Base-by-base conservation (phyloP, 2,797 vertebrate genomes). In the Lagocephalus sceleratus region DNA sequence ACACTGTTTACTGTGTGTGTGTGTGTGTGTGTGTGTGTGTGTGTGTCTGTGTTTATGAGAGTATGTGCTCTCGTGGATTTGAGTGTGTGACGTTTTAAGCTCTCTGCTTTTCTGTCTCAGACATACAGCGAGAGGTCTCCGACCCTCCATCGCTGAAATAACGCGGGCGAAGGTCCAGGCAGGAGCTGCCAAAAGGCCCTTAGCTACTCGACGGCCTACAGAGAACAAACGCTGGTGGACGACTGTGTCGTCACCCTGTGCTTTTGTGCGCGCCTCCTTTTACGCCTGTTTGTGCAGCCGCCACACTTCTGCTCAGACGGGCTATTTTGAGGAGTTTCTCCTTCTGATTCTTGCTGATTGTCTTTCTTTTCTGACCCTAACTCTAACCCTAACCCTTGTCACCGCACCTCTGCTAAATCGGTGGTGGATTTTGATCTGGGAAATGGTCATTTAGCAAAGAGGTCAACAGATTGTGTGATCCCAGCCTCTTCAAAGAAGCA, bases 81-180 rank as follows among this genome's bases (percentile, higher is more conserved):
- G 26, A 40, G 5, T 17, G 62, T 66, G 56, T 50, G 62, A 57
- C 46, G 55, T 68, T 65, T 51, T 32, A 60, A 63, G 50, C 47
- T 40, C 6, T 51, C 54, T 40, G 49, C 58, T 38, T 50, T 41
- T 35, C 45, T 29, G 22, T 35, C 45, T 29, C 20, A 60, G 66
- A 63, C 17, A 16, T 72, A 63, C 55, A 61, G 59, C 17, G 1
- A 70, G 62, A 76, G 76, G 82, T 85, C 72, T 61, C 41, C 25
- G 62, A 70, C 66, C 66, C 64, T 0, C 20, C 51, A 68, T 68
- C 43, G 63, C 78, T 89, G 73, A 81, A 87, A 85, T 66, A 88
- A 88, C 83, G 86, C 11, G 23, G 46, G 68, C 48, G 58, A 66
- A 53, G 75, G 60, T 55, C 66, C 23, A 20, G 48, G 62, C 42